These are phyloP conservation scores for Periparus ater DNA, from an alignment of 2,797 vertebrate genomes.

Conservation along the genomic window DNA sequence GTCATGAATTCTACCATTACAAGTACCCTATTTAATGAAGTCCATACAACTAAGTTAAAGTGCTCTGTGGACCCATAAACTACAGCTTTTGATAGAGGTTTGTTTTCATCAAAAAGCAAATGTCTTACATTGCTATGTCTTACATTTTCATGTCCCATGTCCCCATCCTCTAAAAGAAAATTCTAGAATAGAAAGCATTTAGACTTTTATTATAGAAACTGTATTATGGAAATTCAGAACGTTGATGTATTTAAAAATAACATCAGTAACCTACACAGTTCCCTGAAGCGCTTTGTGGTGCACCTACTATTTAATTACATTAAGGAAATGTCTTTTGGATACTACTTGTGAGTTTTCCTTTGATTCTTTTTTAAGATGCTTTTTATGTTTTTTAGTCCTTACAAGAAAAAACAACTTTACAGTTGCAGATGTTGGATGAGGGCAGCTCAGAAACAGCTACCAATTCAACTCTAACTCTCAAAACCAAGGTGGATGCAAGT, in stretches of 20 bases:
- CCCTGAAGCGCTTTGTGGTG: background rate
- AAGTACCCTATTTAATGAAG: background rate
- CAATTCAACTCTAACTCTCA: constrained; percentile 81
- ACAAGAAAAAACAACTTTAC: constrained; percentile 66
- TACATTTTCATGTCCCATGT: background rate
- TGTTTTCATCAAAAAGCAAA: background rate
- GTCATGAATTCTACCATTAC: background rate
- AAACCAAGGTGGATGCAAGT: constrained; percentile 71
- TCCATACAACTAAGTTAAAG: background rate
- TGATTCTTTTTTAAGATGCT: background rate
- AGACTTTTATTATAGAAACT: background rate
- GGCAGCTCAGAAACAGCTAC: constrained; percentile 69
- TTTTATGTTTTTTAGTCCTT: constrained; percentile 63
- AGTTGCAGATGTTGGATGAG: constrained; percentile 63
- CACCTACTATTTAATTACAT: background rate
- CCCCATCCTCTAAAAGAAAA: background rate
- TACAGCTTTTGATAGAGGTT: background rate
- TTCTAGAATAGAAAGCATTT: background rate
- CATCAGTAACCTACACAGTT: background rate
- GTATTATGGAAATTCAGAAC: background rate
- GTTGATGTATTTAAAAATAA: background rate
- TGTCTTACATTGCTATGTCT: background rate
- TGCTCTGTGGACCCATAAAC: background rate
- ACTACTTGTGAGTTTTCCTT: background rate
- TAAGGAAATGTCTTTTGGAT: background rate